Conservation (phyloP, 1,140 invertebrate species). For the Leucophenga varia region DNA sequence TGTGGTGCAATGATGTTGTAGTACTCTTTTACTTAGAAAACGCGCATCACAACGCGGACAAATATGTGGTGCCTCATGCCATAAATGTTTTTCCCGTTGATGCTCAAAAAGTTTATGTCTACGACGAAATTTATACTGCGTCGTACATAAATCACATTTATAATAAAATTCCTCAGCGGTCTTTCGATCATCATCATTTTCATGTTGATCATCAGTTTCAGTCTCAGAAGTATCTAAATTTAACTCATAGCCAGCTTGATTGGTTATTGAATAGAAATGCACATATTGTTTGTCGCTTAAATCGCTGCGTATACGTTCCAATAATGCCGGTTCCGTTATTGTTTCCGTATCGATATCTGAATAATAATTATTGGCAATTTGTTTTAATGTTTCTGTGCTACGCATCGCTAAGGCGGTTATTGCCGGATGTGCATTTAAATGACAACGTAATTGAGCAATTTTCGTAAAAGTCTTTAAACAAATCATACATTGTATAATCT, state of each 20-base stretch:
- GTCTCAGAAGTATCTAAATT: background rate
- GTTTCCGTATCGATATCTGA: background rate
- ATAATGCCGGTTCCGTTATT: background rate
- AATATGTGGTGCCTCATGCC: constrained; percentile 15
- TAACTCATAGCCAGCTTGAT: background rate
- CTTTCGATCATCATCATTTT: background rate
- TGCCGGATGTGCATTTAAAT: background rate
- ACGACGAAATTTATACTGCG: background rate
- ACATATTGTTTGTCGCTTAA: background rate
- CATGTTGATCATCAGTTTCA: background rate
- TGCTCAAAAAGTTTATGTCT: background rate
- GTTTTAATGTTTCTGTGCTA: background rate
- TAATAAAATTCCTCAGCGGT: background rate
- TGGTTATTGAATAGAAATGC: background rate
- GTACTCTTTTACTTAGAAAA: constrained; percentile 10
- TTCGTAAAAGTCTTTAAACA: background rate
- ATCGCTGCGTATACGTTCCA: background rate
- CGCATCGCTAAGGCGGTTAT: too few relatives aligned
- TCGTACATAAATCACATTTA: background rate
- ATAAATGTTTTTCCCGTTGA: constrained; percentile 6
- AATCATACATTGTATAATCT: background rate
- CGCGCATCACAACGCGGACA: constrained; percentile 14
- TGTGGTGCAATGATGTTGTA: constrained; percentile 12
- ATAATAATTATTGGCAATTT: too few relatives aligned
- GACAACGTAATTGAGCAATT: background rate